These are phyloP conservation scores for Percina caprodes DNA, from an alignment of 2,113 vertebrate genomes.

Conservation along the genomic window DNA sequence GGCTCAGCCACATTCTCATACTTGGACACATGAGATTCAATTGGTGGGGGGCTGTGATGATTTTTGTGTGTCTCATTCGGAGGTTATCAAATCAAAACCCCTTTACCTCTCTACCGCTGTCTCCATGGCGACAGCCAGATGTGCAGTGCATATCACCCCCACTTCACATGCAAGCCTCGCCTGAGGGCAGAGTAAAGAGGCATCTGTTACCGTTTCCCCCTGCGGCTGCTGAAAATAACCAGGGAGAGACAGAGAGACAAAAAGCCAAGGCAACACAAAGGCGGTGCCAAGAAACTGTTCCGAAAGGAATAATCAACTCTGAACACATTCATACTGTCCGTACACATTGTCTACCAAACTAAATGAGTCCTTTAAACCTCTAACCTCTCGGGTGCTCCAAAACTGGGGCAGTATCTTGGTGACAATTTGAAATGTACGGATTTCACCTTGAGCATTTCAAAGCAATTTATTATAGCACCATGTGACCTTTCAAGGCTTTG, in stretches of 20 bases:
- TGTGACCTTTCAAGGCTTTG: background rate
- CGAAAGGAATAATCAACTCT: slow-evolving; percentile 10
- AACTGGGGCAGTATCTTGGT: background rate
- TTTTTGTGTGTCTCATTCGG: slow-evolving; percentile 22
- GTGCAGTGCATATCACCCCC: slow-evolving; percentile 55
- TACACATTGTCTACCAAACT: slow-evolving; percentile 9
- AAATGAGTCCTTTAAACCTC: background rate
- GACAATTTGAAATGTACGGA: background rate
- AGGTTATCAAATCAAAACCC: slow-evolving; percentile 59
- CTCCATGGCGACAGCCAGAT: slow-evolving; percentile 81
- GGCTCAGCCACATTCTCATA: slow-evolving; percentile 19
- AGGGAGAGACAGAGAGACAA: slow-evolving; percentile 50
- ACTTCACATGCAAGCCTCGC: slow-evolving; percentile 45
- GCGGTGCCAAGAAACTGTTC: slow-evolving; percentile 34
- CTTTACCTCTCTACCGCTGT: slow-evolving; percentile 49
- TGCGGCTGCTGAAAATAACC: slow-evolving; percentile 79
- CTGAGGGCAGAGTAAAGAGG: slow-evolving; percentile 54
- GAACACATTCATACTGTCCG: background rate
- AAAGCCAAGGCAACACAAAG: slow-evolving; percentile 53
- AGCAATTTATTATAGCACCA: background rate
- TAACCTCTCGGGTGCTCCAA: background rate
- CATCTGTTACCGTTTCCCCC: slow-evolving; percentile 76
- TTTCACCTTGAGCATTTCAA: background rate
- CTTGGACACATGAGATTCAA: slow-evolving; percentile 18
- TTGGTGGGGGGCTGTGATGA: background rate